Conservation (phyloP, 1,140 invertebrate species). For the Temnothorax nylanderi region DNA sequence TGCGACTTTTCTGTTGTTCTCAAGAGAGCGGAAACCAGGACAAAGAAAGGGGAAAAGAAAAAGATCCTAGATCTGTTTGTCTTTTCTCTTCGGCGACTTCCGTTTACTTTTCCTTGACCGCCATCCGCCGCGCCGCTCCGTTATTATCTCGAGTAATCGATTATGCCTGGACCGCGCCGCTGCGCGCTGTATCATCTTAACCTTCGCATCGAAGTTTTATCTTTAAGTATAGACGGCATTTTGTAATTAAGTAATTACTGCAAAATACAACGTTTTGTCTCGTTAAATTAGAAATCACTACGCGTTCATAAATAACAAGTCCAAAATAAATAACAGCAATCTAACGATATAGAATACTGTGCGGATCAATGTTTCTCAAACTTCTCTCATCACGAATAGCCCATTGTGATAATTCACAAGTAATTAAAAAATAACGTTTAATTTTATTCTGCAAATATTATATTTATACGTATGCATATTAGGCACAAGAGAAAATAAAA, state of each 20-base stretch:
- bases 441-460: background rate
- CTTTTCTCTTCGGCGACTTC: conserved; percentile 25
- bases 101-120: conserved; percentile 55
- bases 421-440: background rate
- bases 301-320: background rate
- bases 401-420: background rate
- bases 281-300: background rate
- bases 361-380: background rate
- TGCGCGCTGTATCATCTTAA: conserved; percentile 41
- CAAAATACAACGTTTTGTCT: background rate
- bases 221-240: conserved; percentile 6
- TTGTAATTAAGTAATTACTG: conserved; percentile 26
- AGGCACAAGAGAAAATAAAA: background rate
- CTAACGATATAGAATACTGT: background rate
- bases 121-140: background rate
- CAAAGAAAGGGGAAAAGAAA: conserved; percentile 21
- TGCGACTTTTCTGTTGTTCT: background rate
- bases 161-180: conserved; percentile 24
- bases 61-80: conserved; percentile 45
- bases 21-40: background rate
- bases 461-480: background rate
- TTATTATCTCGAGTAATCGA: conserved; percentile 57
- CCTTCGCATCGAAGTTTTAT: conserved; percentile 26
- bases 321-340: conserved; percentile 7
- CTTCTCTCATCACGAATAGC: background rate